Evolutionary conservation across 2,797 vertebrate genomes (phyloP).

Genomic region (Delichon dasypus): DNA sequence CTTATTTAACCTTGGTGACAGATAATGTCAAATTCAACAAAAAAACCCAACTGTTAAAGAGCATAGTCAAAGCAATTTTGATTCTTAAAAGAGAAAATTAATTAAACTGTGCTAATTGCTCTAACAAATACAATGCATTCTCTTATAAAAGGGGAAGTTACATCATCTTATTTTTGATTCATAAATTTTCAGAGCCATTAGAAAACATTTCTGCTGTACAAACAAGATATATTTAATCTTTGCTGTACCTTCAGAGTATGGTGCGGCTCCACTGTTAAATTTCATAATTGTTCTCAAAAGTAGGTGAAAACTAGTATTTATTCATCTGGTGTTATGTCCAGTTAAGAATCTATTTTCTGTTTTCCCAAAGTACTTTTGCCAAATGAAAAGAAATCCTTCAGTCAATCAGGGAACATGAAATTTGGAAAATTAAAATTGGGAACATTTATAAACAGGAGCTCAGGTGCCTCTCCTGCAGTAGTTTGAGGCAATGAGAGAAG

Average conservation of each 20-base stretch:
- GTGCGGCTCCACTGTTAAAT: not conserved
- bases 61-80: not conserved
- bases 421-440: not conserved
- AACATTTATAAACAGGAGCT: not conserved
- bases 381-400: not conserved
- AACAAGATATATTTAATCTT: not conserved
- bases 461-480: not conserved
- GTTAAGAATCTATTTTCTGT: not conserved
- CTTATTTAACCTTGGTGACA: slow-evolving; percentile 58
- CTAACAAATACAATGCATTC: slow-evolving; percentile 25
- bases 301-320: not conserved
- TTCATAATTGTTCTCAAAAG: not conserved
- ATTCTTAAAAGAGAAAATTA: slow-evolving; percentile 15
- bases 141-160: not conserved
- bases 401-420: not conserved
- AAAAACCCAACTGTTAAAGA: not conserved
- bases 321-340: not conserved
- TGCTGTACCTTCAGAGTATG: not conserved
- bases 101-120: not conserved
- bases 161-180: not conserved
- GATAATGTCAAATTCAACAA: slow-evolving; percentile 25
- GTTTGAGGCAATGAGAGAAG: not conserved
- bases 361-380: not conserved
- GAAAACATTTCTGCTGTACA: not conserved
- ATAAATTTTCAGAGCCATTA: not conserved